Conservation (phyloP, 1,140 invertebrate species). For the Musca vetustissima region DNA sequence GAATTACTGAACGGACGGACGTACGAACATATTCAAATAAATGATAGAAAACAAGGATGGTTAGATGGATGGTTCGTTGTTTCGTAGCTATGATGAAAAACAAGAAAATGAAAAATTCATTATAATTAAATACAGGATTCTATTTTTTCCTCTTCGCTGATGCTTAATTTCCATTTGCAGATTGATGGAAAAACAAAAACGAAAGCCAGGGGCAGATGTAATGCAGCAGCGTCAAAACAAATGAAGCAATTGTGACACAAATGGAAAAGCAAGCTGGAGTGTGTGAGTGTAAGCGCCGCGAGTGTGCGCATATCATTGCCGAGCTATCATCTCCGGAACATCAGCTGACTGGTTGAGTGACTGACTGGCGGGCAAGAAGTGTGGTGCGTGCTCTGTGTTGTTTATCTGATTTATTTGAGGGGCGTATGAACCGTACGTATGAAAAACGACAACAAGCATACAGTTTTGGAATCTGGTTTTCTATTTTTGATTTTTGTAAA, state of each 20-base stretch:
- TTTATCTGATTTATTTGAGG: conserved; percentile 28
- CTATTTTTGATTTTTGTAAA: no score
- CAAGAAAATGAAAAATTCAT: conserved; percentile 23
- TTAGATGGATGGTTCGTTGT: neutral
- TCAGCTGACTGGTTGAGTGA: neutral
- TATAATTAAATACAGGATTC: conserved; percentile 20
- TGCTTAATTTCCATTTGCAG: neutral
- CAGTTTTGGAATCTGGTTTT: conserved; percentile 4
- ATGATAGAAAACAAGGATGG: neutral
- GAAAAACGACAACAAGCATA: neutral
- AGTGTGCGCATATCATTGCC: neutral
- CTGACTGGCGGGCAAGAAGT: no score
- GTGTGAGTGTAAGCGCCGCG: no score
- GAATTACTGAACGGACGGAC: neutral
- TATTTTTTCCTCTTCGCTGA: no score
- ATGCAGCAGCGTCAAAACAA: conserved; percentile 8
- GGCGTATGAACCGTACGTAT: conserved; percentile 13
- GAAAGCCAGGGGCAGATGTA: conserved; percentile 7
- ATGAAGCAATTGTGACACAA: conserved; percentile 4
- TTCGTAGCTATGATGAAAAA: neutral
- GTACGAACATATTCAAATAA: neutral
- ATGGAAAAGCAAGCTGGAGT: no score
- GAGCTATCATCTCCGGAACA: neutral
- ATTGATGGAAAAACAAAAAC: neutral
- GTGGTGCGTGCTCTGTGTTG: conserved; percentile 19